phyloP scores from a whole-genome alignment of 1,140 invertebrate species.

The Eurytemora carolleeae region DNA sequence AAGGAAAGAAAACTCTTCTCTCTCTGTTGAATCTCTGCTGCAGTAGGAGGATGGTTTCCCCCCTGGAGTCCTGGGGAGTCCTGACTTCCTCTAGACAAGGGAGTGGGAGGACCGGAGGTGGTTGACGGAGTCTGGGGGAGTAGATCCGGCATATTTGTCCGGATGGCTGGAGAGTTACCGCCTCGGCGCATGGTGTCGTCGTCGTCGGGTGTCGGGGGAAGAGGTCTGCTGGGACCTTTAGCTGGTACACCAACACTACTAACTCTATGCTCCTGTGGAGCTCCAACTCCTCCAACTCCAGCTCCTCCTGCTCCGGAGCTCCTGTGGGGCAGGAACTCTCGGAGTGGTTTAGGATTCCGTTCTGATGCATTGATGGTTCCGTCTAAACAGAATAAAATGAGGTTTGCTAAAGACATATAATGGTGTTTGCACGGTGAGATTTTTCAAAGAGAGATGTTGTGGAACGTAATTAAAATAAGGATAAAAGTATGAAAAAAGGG shows the following conservation, averaged over 20 bases:
- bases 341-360: conserved; percentile 68
- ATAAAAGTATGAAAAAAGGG: no score
- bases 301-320: neutral
- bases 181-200: conserved; percentile 64
- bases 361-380: conserved; percentile 85
- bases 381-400: no score
- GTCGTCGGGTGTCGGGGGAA: conserved; percentile 80
- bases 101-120: neutral
- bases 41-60: conserved; percentile 36
- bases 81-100: neutral
- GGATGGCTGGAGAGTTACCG: conserved; percentile 55
- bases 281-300: neutral
- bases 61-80: conserved; percentile 25
- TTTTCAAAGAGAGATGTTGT: no score
- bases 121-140: conserved; percentile 2
- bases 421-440: no score
- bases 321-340: conserved; percentile 2
- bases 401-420: no score
- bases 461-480: no score
- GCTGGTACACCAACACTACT: conserved; percentile 24
- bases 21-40: conserved; percentile 71
- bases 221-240: conserved; percentile 64
- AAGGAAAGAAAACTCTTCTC: conserved; percentile 92
- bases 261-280: neutral
- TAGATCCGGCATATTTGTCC: conserved; percentile 12